Evolutionary conservation across 2,888 invertebrate species (phyloP), one percentile per base, ranked within the genome.

Genomic region (Macrophya annulata): DNA sequence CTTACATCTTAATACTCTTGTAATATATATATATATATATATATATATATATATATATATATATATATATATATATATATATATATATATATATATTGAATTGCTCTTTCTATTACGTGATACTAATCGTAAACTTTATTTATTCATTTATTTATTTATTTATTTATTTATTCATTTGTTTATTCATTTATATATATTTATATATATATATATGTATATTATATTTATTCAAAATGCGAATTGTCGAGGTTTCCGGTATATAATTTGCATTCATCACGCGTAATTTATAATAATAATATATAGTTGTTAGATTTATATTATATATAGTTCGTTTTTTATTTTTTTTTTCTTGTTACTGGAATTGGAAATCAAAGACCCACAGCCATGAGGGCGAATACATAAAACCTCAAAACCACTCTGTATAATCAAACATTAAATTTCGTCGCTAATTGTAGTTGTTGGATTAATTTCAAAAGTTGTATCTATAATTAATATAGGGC

Each of bases 81-180:
- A 55, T 68, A 72, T 48, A 31, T 55, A 51, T 62, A 43, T 59
- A 62, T 40, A 62, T 81, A 81, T 62, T 81, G 62, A 81, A 81
- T 81, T 81, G 79, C 79, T 81, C 79, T 62, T 81, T 81, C 79
- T 81, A 59, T 59, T 81, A 77, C 77, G 31, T 77, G 77, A 77
- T 77, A 77, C 48, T 77, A 45, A 51, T 68, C 43, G 68, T 83
- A 43, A 68, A 68, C 25, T 21, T 15, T 43, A 37, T 83, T 48
- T 17, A 65, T 17, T 40, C 17, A 65, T 40, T 31, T 62, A 82
- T 62, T 17, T 25, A 51, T 77, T 21, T 55, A n/a, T 51, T 31
- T 77, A 68, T n/a, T 71, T 8, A 83, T 83, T 21, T 40, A 8
- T 17, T 45, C 12, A 31, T 45, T 65, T 43, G 40, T 40, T 17